Percentiles rank a stretch among this genome's conserved stretches.
These are phyloP conservation scores for Apamea crenata DNA, from an alignment of 2,888 invertebrate species.

Conservation along the genomic window DNA sequence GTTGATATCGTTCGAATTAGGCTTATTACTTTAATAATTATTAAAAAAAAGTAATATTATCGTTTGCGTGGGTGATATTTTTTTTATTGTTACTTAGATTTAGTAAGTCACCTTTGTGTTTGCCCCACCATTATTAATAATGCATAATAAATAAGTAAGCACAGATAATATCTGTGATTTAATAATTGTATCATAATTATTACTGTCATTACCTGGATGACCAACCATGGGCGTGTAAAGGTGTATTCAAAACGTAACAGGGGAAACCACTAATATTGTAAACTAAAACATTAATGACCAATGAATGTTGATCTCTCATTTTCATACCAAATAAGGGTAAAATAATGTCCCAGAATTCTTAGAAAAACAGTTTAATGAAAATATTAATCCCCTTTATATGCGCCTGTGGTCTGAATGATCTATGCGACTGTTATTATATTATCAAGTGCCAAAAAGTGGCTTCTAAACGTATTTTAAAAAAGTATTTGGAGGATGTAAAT, in stretches of 20 bases:
- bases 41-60: conserved; percentile 50
- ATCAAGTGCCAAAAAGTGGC: conserved; percentile 84
- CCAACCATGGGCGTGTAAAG: conserved; percentile 52
- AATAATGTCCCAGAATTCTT: conserved; percentile 11
- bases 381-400: conserved; percentile 10
- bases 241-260: background rate
- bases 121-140: conserved; percentile 73
- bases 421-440: conserved; percentile 61
- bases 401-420: conserved; percentile 53
- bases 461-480: conserved; percentile 70
- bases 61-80: conserved; percentile 63
- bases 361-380: background rate
- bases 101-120: conserved; percentile 69
- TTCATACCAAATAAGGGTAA: conserved; percentile 24
- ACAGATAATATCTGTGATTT: conserved; percentile 57
- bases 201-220: conserved; percentile 48
- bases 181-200: conserved; percentile 54
- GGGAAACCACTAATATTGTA: background rate
- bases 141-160: conserved; percentile 66
- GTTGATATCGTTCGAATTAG: conserved; percentile 47
- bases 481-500: conserved; percentile 58
- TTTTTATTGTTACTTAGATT: conserved; percentile 76
- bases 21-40: conserved; percentile 59
- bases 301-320: conserved; percentile 19
- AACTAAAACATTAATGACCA: conserved; percentile 19